Evolutionary conservation across 2,113 vertebrate species (phyloP).

Genomic region (Ramphastos sulfuratus): DNA sequence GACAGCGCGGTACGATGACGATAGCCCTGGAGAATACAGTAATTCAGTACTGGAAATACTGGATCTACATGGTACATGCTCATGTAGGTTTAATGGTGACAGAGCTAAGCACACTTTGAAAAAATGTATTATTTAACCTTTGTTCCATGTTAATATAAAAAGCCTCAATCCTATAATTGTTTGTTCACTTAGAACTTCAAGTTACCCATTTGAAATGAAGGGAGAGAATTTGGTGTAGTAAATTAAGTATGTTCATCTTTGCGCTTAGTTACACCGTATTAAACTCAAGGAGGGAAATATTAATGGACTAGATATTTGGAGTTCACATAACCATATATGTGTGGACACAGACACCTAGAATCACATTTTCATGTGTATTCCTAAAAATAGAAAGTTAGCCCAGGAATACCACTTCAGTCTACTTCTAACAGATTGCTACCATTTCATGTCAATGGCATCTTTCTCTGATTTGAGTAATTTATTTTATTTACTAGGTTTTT

Average conservation of each 20-base stretch:
- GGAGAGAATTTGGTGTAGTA: not conserved
- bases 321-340: accelerated
- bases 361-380: not conserved
- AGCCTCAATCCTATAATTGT: not conserved
- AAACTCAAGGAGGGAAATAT: not conserved
- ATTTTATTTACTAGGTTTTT: not conserved
- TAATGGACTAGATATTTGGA: not conserved
- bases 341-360: not conserved
- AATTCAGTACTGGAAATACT: not conserved
- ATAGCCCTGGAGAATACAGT: not conserved
- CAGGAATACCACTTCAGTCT: not conserved
- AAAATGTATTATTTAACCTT: not conserved
- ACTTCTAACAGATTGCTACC: not conserved
- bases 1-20: not conserved
- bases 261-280: not conserved
- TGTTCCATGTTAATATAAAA: not conserved
- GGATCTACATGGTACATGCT: not conserved
- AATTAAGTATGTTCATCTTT: not conserved
- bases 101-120: not conserved
- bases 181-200: not conserved
- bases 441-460: not conserved
- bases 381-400: not conserved
- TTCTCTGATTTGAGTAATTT: not conserved
- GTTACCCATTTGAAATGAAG: not conserved
- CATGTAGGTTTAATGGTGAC: not conserved